A percentile compares a stretch with the other conserved stretches of the same genome.
phyloP scores from a whole-genome alignment of 2,113 vertebrate species.

The Dicentrarchus labrax region DNA sequence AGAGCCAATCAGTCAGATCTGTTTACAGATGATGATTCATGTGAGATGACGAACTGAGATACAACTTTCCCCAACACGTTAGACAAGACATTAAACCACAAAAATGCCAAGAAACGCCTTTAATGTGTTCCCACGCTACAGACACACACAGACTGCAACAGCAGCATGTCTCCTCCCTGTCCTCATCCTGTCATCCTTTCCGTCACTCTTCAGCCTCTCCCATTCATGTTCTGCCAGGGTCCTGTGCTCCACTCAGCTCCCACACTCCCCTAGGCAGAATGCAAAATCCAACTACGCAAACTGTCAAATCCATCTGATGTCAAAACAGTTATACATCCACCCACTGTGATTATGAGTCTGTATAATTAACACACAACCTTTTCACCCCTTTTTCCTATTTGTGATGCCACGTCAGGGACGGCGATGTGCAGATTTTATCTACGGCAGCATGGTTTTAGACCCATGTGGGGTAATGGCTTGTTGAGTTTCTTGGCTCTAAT shows the following conservation, averaged over 20 bases:
- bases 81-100: neutral
- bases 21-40: neutral
- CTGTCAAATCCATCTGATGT: conserved; percentile 36
- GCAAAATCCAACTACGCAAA: conserved; percentile 21
- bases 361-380: conserved; percentile 16
- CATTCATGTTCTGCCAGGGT: conserved; percentile 47
- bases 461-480: conserved; percentile 5
- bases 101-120: neutral
- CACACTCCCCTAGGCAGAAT: conserved; percentile 19
- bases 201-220: conserved; percentile 19
- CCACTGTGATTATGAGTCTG: neutral
- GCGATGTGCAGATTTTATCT: neutral
- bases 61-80: neutral
- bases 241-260: conserved; percentile 38
- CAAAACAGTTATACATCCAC: neutral
- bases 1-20: conserved; percentile 1
- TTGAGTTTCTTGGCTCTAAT: conserved; percentile 43
- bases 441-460: conserved; percentile 11
- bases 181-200: conserved; percentile 48
- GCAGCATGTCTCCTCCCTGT: conserved; percentile 20
- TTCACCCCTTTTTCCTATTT: no score
- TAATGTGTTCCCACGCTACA: neutral
- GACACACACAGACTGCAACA: neutral
- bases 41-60: neutral
- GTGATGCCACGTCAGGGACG: neutral